These are phyloP conservation scores for Paradoxurus hermaphroditus DNA, from an alignment of 2,113 vertebrate genomes.

Conservation along the genomic window DNA sequence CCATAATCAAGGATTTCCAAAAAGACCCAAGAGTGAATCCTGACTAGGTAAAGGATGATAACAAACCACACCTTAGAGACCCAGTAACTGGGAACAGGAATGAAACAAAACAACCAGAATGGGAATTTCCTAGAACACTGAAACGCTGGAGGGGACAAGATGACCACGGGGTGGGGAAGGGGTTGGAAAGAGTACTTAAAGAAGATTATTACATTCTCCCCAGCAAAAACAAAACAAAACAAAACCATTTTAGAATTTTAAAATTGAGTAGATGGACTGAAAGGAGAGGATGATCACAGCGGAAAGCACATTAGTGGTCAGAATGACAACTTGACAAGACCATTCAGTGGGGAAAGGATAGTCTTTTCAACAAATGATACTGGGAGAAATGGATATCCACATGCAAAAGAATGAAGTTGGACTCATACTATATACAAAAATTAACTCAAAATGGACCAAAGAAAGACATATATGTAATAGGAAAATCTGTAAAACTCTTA, in stretches of 20 bases:
- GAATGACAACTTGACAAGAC: background rate
- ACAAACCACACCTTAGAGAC: background rate
- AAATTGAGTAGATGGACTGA: background rate
- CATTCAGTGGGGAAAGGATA: background rate
- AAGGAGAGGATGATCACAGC: background rate
- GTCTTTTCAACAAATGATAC: background rate
- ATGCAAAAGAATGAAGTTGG: background rate
- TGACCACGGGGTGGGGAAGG: background rate
- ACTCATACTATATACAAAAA: background rate
- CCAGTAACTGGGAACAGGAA: background rate
- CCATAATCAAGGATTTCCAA: background rate
- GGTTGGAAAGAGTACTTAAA: background rate
- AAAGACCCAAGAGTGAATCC: background rate
- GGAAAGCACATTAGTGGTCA: background rate
- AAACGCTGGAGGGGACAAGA: background rate
- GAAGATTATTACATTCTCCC: background rate
- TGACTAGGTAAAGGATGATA: background rate
- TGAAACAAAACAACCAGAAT: background rate
- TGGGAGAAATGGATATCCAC: background rate
- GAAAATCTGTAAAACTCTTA: background rate
- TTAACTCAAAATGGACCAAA: background rate
- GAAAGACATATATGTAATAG: background rate
- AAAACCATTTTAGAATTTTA: background rate
- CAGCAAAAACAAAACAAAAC: background rate
- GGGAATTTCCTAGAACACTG: background rate